Base-by-base conservation (phyloP, 2,113 vertebrate species). In the Alectura lathami region DNA sequence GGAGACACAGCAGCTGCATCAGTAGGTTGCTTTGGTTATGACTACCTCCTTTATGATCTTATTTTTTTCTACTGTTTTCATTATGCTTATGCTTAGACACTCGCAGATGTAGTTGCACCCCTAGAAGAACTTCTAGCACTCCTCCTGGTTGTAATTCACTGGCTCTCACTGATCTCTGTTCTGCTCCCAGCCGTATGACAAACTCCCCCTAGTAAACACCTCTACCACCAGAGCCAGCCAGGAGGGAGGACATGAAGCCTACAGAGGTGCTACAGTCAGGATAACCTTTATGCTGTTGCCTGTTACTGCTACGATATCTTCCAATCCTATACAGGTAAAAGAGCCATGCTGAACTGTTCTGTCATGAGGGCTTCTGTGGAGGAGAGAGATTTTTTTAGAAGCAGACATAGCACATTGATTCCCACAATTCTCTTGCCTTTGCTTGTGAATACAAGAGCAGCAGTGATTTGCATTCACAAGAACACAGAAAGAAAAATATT, bases 91-190 rank as follows among this genome's bases (percentile, higher is more conserved):
- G 4, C 34, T 67, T 63, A 72, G 17, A 59, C 6, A 16, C 23
- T 7, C 54, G 5, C 36, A 86, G 11, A 23, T 26, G 9, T 7
- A 63, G n/a, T 5, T 30, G 14, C 9, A 17, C 38, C 18, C 56
- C 43, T 48, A 73, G 51, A 78, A 45, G 1, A 10, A 15, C 0
- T 4, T 9, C 40, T 36, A 3, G 0, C 5, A 8, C 27, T 67
- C 11, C 26, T 11, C 6, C 36, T 32, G 29, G 3, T 27, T 15
- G 10, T 70, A 51, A 70, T 29, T 51, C 18, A 8, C 47, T 40
- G 8, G 2, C 30, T 14, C 9, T 77, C 29, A 6, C 26, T 56
- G 36, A 20, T 20, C 56, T 60, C 73, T 1, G 0, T 22, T 57
- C 57, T 83, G 47, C 38, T 86, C 77, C 54, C 69, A 34, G 50